Evolutionary conservation across 1,140 invertebrate species (phyloP).

Genomic region (Pseudomyrmex pallidus): DNA sequence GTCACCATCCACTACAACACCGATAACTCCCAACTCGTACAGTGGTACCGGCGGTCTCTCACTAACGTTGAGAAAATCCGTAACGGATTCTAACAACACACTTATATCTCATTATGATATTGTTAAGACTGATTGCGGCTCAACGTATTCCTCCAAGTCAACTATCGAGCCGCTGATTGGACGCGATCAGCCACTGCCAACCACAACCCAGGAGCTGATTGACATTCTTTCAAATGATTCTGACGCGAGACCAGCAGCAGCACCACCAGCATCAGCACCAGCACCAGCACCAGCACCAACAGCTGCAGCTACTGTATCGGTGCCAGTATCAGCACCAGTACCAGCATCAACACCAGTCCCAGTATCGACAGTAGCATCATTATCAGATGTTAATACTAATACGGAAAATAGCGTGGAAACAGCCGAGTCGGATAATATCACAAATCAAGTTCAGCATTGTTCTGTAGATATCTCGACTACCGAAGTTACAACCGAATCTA

Average conservation of each 20-base stretch:
- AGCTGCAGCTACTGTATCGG: background rate
- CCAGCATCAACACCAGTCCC: background rate
- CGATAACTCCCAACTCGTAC: slow-evolving; percentile 75
- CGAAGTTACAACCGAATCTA: slow-evolving; percentile 70
- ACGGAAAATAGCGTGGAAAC: slow-evolving; percentile 67
- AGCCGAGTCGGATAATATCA: slow-evolving; percentile 46
- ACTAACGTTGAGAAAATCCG: slow-evolving; percentile 82
- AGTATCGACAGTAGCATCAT: slow-evolving; percentile 7
- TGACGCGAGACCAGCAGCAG: slow-evolving; percentile 68
- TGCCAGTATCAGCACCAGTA: slow-evolving; percentile 48
- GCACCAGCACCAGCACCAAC: slow-evolving; percentile 42
- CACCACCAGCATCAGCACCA: background rate
- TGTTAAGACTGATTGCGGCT: slow-evolving; percentile 83
- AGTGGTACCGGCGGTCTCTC: slow-evolving; percentile 77
- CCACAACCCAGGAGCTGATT: slow-evolving; percentile 83
- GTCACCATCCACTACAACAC: slow-evolving; percentile 53
- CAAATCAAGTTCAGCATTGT: slow-evolving; percentile 82
- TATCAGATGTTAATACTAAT: background rate
- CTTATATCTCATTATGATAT: slow-evolving; percentile 87
- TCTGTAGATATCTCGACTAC: slow-evolving; percentile 84
- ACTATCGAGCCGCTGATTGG: slow-evolving; percentile 79
- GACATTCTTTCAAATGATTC: slow-evolving; percentile 82
- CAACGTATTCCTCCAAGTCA: slow-evolving; percentile 74
- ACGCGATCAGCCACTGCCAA: slow-evolving; percentile 80
- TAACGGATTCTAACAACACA: slow-evolving; percentile 85